Conservation (phyloP, 1,140 invertebrate species). For the Theocolax elegans region DNA sequence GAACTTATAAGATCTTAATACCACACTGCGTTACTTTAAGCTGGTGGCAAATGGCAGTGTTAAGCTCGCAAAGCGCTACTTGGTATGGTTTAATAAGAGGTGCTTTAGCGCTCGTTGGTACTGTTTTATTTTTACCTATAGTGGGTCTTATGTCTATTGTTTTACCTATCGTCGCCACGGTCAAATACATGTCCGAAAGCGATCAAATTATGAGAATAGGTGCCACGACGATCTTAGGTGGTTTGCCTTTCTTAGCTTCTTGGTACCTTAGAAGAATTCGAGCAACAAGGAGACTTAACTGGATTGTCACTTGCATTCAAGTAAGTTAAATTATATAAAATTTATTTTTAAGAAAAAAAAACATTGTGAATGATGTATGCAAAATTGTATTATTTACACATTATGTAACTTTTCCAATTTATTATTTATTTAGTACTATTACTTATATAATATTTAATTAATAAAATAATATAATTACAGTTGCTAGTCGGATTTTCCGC, state of each 20-base stretch:
- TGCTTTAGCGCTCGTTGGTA: slow-evolving; percentile 79
- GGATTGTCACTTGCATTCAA: slow-evolving; percentile 75
- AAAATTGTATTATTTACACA: not conserved
- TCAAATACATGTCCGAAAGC: slow-evolving; percentile 76
- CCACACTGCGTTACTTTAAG: slow-evolving; percentile 88
- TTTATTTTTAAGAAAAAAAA: not conserved
- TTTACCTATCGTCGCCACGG: slow-evolving; percentile 77
- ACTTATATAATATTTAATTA: not conserved
- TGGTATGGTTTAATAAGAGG: slow-evolving; percentile 83
- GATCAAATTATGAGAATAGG: slow-evolving; percentile 72
- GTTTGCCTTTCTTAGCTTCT: slow-evolving; percentile 70
- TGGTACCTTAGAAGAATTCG: slow-evolving; percentile 74
- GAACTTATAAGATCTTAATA: slow-evolving; percentile 80
- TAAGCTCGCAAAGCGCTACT: slow-evolving; percentile 82
- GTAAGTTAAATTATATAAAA: slow-evolving; percentile 55
- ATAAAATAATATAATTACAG: slow-evolving; percentile 36
- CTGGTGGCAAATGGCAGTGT: slow-evolving; percentile 86
- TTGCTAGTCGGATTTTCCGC: slow-evolving; percentile 59
- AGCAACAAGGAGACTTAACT: slow-evolving; percentile 66
- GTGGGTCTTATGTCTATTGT: slow-evolving; percentile 80
- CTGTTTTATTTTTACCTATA: slow-evolving; percentile 80
- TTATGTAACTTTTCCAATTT: no score
- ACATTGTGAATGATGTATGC: not conserved
- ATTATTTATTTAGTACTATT: not conserved
- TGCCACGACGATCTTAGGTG: slow-evolving; percentile 69